phyloP scores from a whole-genome alignment of 2,888 invertebrate genomes.

The Thera britannica region DNA sequence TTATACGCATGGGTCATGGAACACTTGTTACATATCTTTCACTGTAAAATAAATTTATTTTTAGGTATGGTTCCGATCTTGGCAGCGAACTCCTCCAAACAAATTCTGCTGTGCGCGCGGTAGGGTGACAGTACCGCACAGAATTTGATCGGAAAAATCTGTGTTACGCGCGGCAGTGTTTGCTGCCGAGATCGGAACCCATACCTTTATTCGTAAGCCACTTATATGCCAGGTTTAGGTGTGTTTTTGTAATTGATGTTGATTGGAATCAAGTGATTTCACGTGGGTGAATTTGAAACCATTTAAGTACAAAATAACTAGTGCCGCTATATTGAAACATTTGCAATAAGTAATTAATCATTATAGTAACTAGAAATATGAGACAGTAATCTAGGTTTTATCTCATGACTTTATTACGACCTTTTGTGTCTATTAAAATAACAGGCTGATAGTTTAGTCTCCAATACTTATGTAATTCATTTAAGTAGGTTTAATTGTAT shows the following conservation, averaged over 20 bases:
- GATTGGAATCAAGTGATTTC: constrained; percentile 28
- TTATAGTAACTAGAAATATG: constrained; percentile 28
- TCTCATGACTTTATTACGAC: constrained; percentile 43
- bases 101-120: too few species aligned
- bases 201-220: constrained; percentile 22
- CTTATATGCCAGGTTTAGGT: constrained; percentile 29
- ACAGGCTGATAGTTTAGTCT: constrained; percentile 45
- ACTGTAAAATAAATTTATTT: constrained; percentile 64
- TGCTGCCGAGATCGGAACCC: too few species aligned
- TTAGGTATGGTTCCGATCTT: constrained; percentile 19
- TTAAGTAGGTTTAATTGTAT: constrained; percentile 33
- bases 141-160: too few species aligned
- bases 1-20: constrained; percentile 59
- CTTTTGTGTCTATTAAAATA: constrained; percentile 36
- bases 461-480: constrained; percentile 32
- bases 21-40: constrained; percentile 83
- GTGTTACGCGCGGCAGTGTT: too few species aligned
- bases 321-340: constrained; percentile 64
- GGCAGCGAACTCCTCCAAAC: too few species aligned
- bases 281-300: constrained; percentile 38
- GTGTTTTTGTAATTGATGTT: constrained; percentile 24
- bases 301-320: constrained; percentile 50
- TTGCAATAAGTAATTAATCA: constrained; percentile 38
- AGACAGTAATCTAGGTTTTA: constrained; percentile 40
- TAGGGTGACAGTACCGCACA: too few species aligned